Evolutionary conservation across 2,797 vertebrate species (phyloP).

Genomic region (Enteromius argenteus): DNA sequence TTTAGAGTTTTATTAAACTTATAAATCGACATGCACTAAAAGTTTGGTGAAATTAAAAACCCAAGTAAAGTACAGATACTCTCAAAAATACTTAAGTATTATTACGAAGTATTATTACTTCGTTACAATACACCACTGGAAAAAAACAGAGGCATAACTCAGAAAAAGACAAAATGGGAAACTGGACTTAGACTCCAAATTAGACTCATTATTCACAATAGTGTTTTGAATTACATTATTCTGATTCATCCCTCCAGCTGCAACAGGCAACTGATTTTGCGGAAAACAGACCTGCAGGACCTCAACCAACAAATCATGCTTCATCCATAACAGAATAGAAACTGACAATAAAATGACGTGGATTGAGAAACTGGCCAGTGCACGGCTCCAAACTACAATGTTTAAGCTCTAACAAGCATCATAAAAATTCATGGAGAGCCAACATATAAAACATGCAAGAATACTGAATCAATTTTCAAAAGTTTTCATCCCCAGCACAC

Average conservation of each 20-base stretch:
- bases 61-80: no score
- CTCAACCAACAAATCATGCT: conserved; percentile 8
- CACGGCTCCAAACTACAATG: background rate
- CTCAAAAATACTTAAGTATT: no score
- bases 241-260: background rate
- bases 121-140: no score
- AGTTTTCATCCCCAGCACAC: background rate
- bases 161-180: background rate
- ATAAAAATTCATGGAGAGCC: conserved; percentile 12
- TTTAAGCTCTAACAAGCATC: background rate
- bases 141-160: conserved; percentile 69
- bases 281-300: background rate
- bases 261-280: conserved; percentile 1
- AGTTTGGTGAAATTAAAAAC: no score
- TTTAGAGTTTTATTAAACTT: no score
- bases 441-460: conserved; percentile 20
- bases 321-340: conserved; percentile 7
- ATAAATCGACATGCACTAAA: no score
- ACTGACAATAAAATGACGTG: conserved; percentile 15
- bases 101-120: no score
- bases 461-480: background rate
- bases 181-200: background rate
- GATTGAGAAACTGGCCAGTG: background rate
- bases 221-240: background rate
- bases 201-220: background rate